Evolutionary conservation across 2,797 vertebrate genomes (phyloP), one percentile per base, ranked within the genome.

Genomic region (Sphaeramia orbicularis): DNA sequence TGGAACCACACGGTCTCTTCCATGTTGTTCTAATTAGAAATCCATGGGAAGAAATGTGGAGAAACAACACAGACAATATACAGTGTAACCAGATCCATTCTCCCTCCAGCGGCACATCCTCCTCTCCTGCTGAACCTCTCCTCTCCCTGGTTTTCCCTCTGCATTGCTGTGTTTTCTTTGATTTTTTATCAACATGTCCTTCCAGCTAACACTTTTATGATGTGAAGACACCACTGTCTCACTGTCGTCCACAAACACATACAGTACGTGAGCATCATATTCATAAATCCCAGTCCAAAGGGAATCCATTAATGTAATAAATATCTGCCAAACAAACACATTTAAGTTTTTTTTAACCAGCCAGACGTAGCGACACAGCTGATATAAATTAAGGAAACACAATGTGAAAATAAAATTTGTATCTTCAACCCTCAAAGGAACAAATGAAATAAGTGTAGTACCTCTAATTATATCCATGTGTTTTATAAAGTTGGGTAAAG

Each of bases 21-120:
- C 78, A 74, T 66, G 44, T 35, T 74, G 66, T 70, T 76, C 48
- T 58, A 65, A 76, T 85, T 74, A 80, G 32, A 52, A 4, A 10
- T 30, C 13, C n/a, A 19, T 30, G 43, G 65, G 64, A 54, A 51
- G 16, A 51, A 63, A 49, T 35, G 18, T 16, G 4, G 42, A 18
- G 10, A 9, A 44, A 44, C 54, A 32, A 43, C n/a, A 59, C 19
- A 44, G 43, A 66, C 45, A 30, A 18, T 32, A 19, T 61, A 51
- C 47, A 60, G 8, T 21, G 67, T 52, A 77, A 71, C 50, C 24
- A 37, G 64, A 65, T 54, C 38, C 16, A 19, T 38, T 15, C 18
- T 48, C 47, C 2, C 35, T 53, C 37, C 62, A 37, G 56, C 10
- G 62, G 48, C 51, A 59, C 36, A 59, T 63, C 21, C 40, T 30